phyloP scores from a whole-genome alignment of 2,888 invertebrate genomes.

The Drosophila mulleri region DNA sequence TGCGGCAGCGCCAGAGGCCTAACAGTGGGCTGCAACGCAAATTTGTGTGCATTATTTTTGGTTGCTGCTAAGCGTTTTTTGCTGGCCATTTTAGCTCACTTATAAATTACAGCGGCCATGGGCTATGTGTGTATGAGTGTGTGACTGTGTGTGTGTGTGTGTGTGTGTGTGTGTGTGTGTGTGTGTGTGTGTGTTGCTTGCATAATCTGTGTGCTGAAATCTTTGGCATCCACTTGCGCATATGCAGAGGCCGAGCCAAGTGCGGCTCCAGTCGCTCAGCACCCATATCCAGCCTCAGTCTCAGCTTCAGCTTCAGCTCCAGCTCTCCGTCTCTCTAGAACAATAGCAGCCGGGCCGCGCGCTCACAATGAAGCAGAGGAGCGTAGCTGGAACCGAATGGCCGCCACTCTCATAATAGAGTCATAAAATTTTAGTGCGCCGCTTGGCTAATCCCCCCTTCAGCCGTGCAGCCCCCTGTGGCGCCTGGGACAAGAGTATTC shows the following conservation, averaged over 20 bases:
- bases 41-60: slow-evolving; percentile 74
- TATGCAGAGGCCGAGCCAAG: slow-evolving; percentile 51
- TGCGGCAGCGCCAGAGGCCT: slow-evolving; percentile 7
- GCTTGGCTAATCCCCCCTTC: slow-evolving; percentile 50
- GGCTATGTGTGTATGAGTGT: slow-evolving; percentile 48
- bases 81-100: slow-evolving; percentile 73
- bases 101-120: slow-evolving; percentile 73
- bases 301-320: slow-evolving; percentile 9
- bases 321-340: slow-evolving; percentile 52
- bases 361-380: slow-evolving; percentile 55
- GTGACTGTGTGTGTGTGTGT: slow-evolving; percentile 52
- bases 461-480: slow-evolving; percentile 65
- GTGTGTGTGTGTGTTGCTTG: slow-evolving; percentile 54
- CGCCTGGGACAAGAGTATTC: slow-evolving; percentile 53
- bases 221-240: slow-evolving; percentile 74
- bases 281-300: slow-evolving; percentile 12
- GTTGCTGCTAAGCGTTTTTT: slow-evolving; percentile 64
- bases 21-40: slow-evolving; percentile 57
- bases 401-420: slow-evolving; percentile 79
- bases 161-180: slow-evolving; percentile 30
- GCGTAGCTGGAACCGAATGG: slow-evolving; percentile 55
- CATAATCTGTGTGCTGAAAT: slow-evolving; percentile 74
- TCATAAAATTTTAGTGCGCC: slow-evolving; percentile 80
- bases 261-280: slow-evolving; percentile 36
- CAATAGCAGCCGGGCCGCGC: slow-evolving; percentile 58